phyloP scores from a whole-genome alignment of 2,797 vertebrate species.

The Antennarius maculatus region DNA sequence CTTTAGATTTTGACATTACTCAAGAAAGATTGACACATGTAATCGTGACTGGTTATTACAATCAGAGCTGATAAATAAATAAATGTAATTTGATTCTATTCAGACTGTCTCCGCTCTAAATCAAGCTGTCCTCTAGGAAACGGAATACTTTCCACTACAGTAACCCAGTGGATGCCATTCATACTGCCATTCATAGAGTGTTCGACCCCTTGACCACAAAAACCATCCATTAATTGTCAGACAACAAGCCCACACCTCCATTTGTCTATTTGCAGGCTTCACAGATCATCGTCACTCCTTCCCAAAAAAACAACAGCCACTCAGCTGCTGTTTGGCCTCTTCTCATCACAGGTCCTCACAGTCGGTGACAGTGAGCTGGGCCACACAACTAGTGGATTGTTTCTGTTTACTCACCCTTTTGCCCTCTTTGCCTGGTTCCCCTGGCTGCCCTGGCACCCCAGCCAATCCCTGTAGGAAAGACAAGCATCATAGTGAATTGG shows the following conservation, averaged over 20 bases:
- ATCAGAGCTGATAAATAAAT: conserved; percentile 34
- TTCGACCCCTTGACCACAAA: conserved; percentile 54
- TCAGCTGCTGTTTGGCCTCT: conserved; percentile 78
- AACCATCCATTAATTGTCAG: conserved; percentile 75
- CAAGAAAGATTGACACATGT: conserved; percentile 10
- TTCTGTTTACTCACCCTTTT: conserved; percentile 93
- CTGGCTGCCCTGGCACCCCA: conserved; percentile 85
- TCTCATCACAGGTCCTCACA: conserved; percentile 57
- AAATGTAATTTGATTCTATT: conserved; percentile 27
- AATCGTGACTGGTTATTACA: conserved; percentile 14
- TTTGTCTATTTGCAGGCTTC: conserved; percentile 54
- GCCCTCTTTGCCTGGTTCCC: conserved; percentile 93
- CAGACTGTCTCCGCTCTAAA: conserved; percentile 23
- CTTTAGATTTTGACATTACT: not conserved
- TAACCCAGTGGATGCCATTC: conserved; percentile 67
- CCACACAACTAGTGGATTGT: conserved; percentile 64
- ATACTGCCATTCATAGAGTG: conserved; percentile 58
- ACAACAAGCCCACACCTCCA: conserved; percentile 62
- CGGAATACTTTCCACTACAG: conserved; percentile 28
- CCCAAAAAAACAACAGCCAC: conserved; percentile 58
- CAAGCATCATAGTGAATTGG: conserved; percentile 45
- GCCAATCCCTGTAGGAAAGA: conserved; percentile 80
- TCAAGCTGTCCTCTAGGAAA: conserved; percentile 42
- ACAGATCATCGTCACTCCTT: conserved; percentile 49
- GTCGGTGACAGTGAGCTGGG: conserved; percentile 35